phyloP scores from a whole-genome alignment of 2,113 vertebrate species.

The Mesembrinibis cayennensis region DNA sequence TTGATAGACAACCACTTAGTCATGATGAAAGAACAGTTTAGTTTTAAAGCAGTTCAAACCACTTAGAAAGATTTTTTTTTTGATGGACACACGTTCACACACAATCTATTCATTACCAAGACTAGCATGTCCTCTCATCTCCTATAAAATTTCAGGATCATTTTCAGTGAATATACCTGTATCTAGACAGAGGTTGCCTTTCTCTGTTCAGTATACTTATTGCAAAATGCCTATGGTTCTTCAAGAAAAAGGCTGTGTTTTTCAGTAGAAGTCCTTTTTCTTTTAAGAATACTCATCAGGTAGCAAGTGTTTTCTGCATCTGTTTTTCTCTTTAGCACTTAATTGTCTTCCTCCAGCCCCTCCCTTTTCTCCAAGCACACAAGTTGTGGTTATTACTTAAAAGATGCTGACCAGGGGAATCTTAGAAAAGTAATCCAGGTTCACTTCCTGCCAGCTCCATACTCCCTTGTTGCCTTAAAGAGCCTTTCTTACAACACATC shows the following conservation, averaged over 20 bases:
- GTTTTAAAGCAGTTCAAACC: conserved; percentile 12
- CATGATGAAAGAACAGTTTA: not conserved
- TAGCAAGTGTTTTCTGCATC: not conserved
- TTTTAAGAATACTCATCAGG: not conserved
- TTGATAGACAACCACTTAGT: conserved; percentile 44
- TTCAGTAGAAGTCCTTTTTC: not conserved
- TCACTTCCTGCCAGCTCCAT: not conserved
- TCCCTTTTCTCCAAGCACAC: not conserved
- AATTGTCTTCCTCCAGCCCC: not conserved
- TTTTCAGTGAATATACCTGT: not conserved
- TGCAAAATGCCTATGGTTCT: not conserved
- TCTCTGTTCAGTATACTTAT: not conserved
- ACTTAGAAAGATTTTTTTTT: not conserved
- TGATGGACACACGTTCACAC: not conserved
- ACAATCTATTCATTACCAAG: not conserved
- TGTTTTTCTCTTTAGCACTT: not conserved
- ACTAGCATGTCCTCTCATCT: not conserved
- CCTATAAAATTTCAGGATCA: not conserved
- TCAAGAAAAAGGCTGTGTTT: not conserved
- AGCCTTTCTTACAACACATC: not conserved
- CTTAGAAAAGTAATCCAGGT: not conserved
- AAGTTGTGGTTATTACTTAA: not conserved
- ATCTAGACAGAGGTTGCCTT: not conserved
- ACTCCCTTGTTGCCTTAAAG: not conserved
- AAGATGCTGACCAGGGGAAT: not conserved